phyloP scores from a whole-genome alignment of 2,113 vertebrate species.

The Rissa tridactyla region DNA sequence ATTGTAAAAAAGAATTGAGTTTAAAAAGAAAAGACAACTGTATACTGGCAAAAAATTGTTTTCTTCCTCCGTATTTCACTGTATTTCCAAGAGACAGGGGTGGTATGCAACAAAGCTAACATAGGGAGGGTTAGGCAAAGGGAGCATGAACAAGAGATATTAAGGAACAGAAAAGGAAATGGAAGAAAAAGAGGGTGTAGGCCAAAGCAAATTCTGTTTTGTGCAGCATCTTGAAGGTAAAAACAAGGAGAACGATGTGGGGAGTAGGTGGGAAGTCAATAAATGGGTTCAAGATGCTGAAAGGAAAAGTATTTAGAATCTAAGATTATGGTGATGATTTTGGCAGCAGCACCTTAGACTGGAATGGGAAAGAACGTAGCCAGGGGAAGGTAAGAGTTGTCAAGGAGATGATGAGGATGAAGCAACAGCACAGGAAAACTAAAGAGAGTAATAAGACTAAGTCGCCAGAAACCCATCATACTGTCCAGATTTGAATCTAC shows the following conservation, averaged over 20 bases:
- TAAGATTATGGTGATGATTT: neutral
- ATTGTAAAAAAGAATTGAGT: neutral
- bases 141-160: neutral
- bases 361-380: neutral
- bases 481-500: neutral
- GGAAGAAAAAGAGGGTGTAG: neutral
- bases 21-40: neutral
- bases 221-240: neutral
- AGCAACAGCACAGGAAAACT: neutral
- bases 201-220: neutral
- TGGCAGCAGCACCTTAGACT: neutral
- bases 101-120: neutral
- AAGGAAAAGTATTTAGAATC: constrained; percentile 9
- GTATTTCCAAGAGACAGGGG: neutral
- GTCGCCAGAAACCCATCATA: neutral
- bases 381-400: neutral
- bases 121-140: neutral
- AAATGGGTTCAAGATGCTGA: constrained; percentile 17
- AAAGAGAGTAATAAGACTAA: neutral
- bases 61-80: neutral
- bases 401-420: neutral
- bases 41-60: neutral
- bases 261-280: neutral
- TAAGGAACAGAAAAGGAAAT: neutral
- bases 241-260: neutral